These are phyloP conservation scores for Euphysa ruthae DNA, from an alignment of 30 jellyfish, hydroid and myxozoan species.

Conservation along the genomic window DNA sequence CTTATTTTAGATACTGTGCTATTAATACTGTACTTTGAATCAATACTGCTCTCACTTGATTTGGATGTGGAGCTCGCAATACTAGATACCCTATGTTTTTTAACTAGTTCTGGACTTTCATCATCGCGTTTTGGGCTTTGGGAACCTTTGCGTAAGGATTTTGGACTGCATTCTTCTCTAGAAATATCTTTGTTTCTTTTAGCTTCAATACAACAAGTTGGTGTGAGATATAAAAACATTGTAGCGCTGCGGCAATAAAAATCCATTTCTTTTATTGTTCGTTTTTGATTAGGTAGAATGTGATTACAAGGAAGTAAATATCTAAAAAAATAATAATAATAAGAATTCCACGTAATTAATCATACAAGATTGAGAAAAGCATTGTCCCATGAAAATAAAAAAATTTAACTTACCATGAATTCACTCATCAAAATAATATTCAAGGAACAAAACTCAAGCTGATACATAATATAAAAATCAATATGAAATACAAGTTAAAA, in stretches of 20 bases:
- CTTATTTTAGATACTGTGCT: neutral
- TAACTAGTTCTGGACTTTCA: neutral
- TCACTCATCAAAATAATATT: too few relatives aligned
- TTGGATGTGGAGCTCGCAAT: neutral
- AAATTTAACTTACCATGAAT: too few relatives aligned
- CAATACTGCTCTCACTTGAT: neutral
- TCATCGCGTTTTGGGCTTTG: neutral
- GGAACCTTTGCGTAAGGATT: neutral
- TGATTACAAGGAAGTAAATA: constrained; percentile 87
- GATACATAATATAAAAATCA: neutral
- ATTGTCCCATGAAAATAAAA: neutral
- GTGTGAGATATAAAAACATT: constrained; percentile 83
- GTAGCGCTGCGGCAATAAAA: constrained; percentile 94
- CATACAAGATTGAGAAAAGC: neutral
- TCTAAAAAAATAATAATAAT: constrained; percentile 12
- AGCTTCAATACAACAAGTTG: constrained; percentile 71
- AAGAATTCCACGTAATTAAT: neutral
- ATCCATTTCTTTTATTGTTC: constrained; percentile 84
- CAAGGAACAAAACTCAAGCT: too few relatives aligned
- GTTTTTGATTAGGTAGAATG: constrained; percentile 81
- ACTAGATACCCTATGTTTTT: constrained; percentile 8
- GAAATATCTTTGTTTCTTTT: neutral
- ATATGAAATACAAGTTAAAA: constrained; percentile 1
- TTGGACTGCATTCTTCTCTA: constrained; percentile 13
- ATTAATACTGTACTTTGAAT: neutral